Conservation (phyloP, 1,140 invertebrate species). For the Philopotamus ludificatus region DNA sequence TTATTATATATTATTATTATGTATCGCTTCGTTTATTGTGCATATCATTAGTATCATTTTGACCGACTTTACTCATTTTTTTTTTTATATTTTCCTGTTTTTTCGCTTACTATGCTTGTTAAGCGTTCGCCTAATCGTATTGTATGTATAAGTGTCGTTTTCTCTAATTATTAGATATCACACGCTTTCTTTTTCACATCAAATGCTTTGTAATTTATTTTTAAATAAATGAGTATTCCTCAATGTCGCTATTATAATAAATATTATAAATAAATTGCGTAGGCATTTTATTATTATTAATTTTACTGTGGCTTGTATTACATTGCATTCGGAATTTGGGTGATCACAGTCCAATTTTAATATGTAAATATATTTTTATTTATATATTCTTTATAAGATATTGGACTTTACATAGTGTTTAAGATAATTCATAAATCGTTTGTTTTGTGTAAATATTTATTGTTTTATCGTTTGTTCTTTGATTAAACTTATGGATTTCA, state of each 20-base stretch:
- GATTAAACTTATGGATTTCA: background rate
- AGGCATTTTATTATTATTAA: background rate
- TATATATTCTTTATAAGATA: conserved; percentile 8
- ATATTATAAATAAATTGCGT: conserved; percentile 2
- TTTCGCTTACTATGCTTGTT: conserved; percentile 22
- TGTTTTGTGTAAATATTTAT: conserved; percentile 3
- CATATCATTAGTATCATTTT: no score
- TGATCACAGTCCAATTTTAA: conserved; percentile 9
- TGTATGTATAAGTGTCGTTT: conserved; percentile 41
- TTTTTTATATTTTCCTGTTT: background rate
- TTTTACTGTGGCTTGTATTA: background rate
- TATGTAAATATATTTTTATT: background rate
- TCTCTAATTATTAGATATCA: conserved; percentile 38
- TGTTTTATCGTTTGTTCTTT: background rate
- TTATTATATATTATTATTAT: no score
- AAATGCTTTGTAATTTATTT: conserved; percentile 11
- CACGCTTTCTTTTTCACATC: conserved; percentile 5
- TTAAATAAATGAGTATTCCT: conserved; percentile 22
- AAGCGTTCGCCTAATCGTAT: conserved; percentile 31
- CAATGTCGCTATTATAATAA: conserved; percentile 25
- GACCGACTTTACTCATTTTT: background rate
- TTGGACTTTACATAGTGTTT: conserved; percentile 8
- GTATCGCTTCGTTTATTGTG: no score
- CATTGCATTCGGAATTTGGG: conserved; percentile 24
- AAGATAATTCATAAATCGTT: background rate